phyloP scores from a whole-genome alignment of 2,888 invertebrate species.

The Meganola albula region DNA sequence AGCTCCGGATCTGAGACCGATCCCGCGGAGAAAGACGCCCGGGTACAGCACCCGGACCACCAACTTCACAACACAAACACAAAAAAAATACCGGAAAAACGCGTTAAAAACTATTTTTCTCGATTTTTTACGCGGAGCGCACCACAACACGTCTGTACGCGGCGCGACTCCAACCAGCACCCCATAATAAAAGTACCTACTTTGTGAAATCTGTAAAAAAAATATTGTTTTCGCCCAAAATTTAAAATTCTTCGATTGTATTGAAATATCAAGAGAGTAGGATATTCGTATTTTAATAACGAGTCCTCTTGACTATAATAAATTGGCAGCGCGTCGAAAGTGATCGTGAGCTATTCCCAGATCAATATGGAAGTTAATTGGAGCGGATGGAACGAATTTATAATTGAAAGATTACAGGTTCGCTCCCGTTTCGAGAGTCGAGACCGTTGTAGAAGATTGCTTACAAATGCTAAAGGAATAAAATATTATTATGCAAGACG shows the following conservation, averaged over 20 bases:
- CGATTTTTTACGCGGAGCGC: background rate
- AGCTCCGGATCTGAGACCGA: no score
- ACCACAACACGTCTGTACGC: background rate
- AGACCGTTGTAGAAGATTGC: slow-evolving; percentile 33
- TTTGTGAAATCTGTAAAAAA: background rate
- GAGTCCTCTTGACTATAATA: slow-evolving; percentile 25
- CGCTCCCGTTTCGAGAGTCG: slow-evolving; percentile 34
- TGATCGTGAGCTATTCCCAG: slow-evolving; percentile 41
- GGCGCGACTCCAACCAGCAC: background rate
- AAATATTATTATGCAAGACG: slow-evolving; percentile 25
- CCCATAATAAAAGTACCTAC: background rate
- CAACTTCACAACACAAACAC: no score
- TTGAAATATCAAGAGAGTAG: slow-evolving; percentile 17
- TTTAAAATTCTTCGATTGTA: slow-evolving; percentile 9
- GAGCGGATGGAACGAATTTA: slow-evolving; percentile 59
- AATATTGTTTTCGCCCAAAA: slow-evolving; percentile 1
- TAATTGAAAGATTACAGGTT: slow-evolving; percentile 63
- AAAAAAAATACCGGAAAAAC: no score
- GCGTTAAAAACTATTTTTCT: background rate
- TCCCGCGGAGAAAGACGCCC: no score
- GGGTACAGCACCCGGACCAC: no score
- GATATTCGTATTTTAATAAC: slow-evolving; percentile 13
- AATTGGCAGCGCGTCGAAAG: slow-evolving; percentile 43
- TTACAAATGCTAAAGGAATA: slow-evolving; percentile 18
- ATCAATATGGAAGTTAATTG: slow-evolving; percentile 65